These are phyloP conservation scores for Lepus europaeus DNA, from an alignment of 2,113 vertebrate genomes.

Conservation along the genomic window DNA sequence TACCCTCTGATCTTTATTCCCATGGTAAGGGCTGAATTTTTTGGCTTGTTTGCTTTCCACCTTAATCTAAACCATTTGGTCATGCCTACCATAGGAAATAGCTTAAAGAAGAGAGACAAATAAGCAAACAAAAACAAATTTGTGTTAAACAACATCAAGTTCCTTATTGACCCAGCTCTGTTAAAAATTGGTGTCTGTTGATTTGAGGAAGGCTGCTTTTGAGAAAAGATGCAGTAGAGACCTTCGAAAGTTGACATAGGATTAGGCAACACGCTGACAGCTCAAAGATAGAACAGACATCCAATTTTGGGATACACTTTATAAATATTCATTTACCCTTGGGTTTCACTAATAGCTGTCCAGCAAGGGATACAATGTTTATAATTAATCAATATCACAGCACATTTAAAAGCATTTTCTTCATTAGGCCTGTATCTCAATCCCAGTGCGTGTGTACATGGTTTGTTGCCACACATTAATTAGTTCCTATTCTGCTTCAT, in stretches of 20 bases:
- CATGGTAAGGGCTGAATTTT: background rate
- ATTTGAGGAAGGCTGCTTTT: background rate
- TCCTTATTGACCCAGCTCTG: background rate
- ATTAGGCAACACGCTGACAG: conserved; percentile 29
- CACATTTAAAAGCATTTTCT: conserved; percentile 80
- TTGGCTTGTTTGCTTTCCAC: background rate
- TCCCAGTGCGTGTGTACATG: conserved; percentile 57
- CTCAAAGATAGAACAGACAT: conserved; percentile 61
- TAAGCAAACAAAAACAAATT: background rate
- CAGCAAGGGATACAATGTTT: conserved; percentile 72
- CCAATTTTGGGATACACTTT: conserved; percentile 73
- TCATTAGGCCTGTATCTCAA: conserved; percentile 76
- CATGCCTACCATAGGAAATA: background rate
- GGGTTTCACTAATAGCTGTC: conserved; percentile 77
- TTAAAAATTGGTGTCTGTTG: background rate
- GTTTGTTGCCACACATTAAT: conserved; percentile 78
- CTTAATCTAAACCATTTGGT: background rate
- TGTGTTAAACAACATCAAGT: background rate
- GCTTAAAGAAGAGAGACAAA: background rate
- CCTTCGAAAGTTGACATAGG: background rate
- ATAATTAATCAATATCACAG: conserved; percentile 85
- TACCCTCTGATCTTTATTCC: background rate
- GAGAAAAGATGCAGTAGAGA: background rate
- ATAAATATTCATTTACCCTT: conserved; percentile 84
- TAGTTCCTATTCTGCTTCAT: conserved; percentile 65